These are phyloP conservation scores for Melanerpes aurifrons DNA, from an alignment of 2,113 vertebrate genomes.

Conservation along the genomic window DNA sequence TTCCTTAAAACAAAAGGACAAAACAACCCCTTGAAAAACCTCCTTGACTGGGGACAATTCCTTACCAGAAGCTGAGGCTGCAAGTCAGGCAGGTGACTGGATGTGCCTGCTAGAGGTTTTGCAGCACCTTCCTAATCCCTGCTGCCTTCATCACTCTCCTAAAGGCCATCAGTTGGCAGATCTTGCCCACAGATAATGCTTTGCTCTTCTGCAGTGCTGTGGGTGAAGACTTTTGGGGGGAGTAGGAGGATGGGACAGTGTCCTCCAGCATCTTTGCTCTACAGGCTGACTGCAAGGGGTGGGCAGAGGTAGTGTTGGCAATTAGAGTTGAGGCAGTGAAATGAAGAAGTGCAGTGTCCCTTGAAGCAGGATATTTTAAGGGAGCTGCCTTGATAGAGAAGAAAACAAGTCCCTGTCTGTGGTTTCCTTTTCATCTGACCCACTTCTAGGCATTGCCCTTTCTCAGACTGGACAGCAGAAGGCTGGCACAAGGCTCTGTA, in stretches of 20 bases:
- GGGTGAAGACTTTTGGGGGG: not conserved
- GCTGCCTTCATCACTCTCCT: not conserved
- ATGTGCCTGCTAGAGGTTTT: not conserved
- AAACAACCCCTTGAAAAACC: not conserved
- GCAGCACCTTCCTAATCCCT: not conserved
- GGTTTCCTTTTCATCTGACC: rapidly evolving
- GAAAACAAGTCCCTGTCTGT: not conserved
- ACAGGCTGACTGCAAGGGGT: rapidly evolving
- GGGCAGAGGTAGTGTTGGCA: not conserved
- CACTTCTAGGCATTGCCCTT: not conserved
- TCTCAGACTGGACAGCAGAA: not conserved
- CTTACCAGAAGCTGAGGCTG: not conserved
- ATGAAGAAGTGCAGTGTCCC: not conserved
- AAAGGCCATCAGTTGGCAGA: not conserved
- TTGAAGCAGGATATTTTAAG: not conserved
- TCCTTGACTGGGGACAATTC: not conserved
- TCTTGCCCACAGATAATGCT: not conserved
- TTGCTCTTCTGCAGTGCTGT: not conserved
- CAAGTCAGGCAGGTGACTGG: not conserved
- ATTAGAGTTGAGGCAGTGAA: not conserved
- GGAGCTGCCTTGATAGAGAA: not conserved
- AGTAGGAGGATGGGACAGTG: not conserved
- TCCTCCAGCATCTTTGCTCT: not conserved
- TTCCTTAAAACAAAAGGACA: not conserved
- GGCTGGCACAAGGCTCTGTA: not conserved